Conservation (phyloP, 2,797 vertebrate genomes). For the Sardinella longiceps region DNA sequence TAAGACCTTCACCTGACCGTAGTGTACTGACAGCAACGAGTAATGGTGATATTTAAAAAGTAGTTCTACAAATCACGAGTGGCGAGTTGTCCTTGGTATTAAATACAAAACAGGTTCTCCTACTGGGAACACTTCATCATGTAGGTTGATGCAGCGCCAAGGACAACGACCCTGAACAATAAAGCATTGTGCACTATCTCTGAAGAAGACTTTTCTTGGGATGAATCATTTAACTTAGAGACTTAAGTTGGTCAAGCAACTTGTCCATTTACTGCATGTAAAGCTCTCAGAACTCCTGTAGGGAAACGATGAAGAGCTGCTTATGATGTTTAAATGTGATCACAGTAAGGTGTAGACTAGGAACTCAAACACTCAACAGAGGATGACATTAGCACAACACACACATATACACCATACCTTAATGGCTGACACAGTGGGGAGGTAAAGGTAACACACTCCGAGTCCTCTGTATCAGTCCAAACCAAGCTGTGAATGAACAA, state of each 20-base stretch:
- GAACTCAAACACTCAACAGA: constrained; percentile 23
- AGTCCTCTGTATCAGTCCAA: not conserved
- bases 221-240: not conserved
- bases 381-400: constrained; percentile 9
- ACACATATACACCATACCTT: not conserved
- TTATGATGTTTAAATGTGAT: constrained; percentile 52
- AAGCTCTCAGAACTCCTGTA: not conserved
- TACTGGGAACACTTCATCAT: constrained; percentile 12
- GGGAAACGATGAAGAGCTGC: constrained; percentile 31
- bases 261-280: not conserved
- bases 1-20: constrained; percentile 2
- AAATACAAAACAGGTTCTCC: constrained; percentile 17
- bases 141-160: not conserved
- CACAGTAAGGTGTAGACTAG: constrained; percentile 56
- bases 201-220: not conserved
- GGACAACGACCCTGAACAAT: constrained; percentile 18
- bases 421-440: not conserved
- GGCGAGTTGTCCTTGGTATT: constrained; percentile 20
- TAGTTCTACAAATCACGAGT: constrained; percentile 22
- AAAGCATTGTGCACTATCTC: constrained; percentile 11
- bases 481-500: not conserved
- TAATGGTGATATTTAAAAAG: constrained; percentile 27
- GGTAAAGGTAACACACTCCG: not conserved
- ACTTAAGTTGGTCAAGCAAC: not conserved
- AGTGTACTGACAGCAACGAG: constrained; percentile 19